A percentile compares a stretch with the other conserved stretches of the same genome.
phyloP scores from a whole-genome alignment of 2,113 vertebrate species.

The Cyrtonyx montezumae region DNA sequence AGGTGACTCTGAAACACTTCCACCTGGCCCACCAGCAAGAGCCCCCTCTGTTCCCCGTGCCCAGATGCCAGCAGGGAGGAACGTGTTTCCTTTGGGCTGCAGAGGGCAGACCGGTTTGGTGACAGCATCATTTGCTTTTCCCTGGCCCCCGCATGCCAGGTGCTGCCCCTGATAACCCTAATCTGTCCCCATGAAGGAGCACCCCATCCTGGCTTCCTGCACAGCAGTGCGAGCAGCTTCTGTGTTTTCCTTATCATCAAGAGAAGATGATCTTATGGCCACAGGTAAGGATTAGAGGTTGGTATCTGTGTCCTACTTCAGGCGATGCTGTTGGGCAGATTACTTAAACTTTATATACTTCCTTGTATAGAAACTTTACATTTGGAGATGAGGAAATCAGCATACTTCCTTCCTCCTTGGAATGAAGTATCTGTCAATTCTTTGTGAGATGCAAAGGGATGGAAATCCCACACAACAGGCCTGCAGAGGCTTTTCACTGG shows the following conservation, averaged over 20 bases:
- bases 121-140: background rate
- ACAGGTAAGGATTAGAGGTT: background rate
- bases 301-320: background rate
- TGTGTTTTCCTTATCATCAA: background rate
- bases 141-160: background rate
- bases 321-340: background rate
- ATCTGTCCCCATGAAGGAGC: background rate
- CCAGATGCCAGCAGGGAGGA: background rate
- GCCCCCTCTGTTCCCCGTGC: background rate
- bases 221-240: background rate
- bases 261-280: background rate
- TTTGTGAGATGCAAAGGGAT: background rate
- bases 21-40: background rate
- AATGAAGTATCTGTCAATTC: background rate
- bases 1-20: background rate
- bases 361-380: background rate
- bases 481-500: background rate
- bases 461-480: background rate
- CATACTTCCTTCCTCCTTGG: background rate
- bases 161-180: slow-evolving; percentile 22
- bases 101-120: background rate
- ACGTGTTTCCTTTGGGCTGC: background rate
- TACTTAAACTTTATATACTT: background rate
- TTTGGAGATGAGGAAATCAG: background rate
- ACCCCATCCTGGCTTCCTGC: background rate